Evolutionary conservation across 2,797 vertebrate species (phyloP).

Genomic region (Hylomyscus alleni): DNA sequence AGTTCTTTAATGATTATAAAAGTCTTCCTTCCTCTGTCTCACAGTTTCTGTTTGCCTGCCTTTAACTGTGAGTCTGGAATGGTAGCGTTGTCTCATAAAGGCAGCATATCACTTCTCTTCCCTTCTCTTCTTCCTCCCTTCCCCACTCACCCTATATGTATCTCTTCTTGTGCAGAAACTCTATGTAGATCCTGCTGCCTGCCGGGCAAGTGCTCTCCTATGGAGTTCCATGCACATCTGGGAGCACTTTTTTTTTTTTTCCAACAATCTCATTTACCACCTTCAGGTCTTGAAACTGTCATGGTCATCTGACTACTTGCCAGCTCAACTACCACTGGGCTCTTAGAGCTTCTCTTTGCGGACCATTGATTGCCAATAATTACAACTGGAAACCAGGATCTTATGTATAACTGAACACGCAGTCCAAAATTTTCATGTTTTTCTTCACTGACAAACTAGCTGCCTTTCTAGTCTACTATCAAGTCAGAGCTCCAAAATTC

Average conservation of each 20-base stretch:
- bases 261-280: not conserved
- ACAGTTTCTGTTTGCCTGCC: not conserved
- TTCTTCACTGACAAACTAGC: not conserved
- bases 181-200: not conserved
- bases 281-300: not conserved
- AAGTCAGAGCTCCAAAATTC: not conserved
- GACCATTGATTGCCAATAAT: not conserved
- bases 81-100: not conserved
- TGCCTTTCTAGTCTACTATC: not conserved
- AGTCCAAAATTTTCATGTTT: not conserved
- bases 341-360: not conserved
- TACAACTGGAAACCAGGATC: not conserved
- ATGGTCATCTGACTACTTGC: not conserved
- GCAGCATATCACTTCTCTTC: not conserved
- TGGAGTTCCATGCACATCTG: not conserved
- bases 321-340: not conserved
- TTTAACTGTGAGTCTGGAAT: conserved; percentile 40
- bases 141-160: not conserved
- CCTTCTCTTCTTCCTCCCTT: not conserved
- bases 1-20: conserved; percentile 53
- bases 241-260: not conserved
- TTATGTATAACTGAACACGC: not conserved
- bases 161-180: not conserved
- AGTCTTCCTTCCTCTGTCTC: not conserved
- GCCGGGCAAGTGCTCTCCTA: not conserved